Base-by-base conservation (phyloP, 2,113 vertebrate species). In the Genyomyrus donnyi region DNA sequence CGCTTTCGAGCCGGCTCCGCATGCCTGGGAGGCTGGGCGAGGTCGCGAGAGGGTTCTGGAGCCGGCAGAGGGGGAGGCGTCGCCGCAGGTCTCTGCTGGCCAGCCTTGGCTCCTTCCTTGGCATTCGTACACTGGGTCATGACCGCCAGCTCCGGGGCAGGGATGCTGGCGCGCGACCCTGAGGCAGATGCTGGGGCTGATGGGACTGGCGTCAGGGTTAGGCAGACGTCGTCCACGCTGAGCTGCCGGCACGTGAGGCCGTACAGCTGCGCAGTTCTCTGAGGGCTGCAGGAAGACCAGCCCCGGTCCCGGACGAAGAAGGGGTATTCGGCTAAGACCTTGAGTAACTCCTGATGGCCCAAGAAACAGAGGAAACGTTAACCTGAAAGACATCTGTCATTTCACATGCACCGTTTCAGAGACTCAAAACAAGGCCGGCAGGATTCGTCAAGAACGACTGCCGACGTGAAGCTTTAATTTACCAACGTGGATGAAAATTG, bases 281-380 rank as follows among this genome's bases (percentile, higher is more conserved):
- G 93, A 27, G 96, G 96, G 91, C 93, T 93, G 92, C 96, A 96
- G 87, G 96, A 96, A 5, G 96, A 96, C 96, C 96, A 96, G 91
- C 96, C 96, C 7, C 31, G 92, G 2, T 93, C 94, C 7, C 93
- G 95, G 56, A 96, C 96, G 77, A 95, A 96, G 91, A 96, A 95
- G 0, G 96, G 96, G 70, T 96, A 95, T 92, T 95, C 96, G 89
- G 93, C 93, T 24, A 94, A 95, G 90, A 96, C 96, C 53, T 96
- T 95, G 91, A 96, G 93, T 89, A 93, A 39, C 93, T 96, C 94
- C 96, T 96, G 92, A 3, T 31, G 80, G 42, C 46, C 2, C 88
- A 91, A 90, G 3, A 91, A 24, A 85, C 11, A 66, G 27, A 90
- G 19, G 24, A 66, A 4, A 70, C 3, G 10, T 70, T 70, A 70